A percentile compares a stretch with the other conserved stretches of the same genome.
phyloP scores from a whole-genome alignment of 2,113 vertebrate species.

The Orcinus orca region DNA sequence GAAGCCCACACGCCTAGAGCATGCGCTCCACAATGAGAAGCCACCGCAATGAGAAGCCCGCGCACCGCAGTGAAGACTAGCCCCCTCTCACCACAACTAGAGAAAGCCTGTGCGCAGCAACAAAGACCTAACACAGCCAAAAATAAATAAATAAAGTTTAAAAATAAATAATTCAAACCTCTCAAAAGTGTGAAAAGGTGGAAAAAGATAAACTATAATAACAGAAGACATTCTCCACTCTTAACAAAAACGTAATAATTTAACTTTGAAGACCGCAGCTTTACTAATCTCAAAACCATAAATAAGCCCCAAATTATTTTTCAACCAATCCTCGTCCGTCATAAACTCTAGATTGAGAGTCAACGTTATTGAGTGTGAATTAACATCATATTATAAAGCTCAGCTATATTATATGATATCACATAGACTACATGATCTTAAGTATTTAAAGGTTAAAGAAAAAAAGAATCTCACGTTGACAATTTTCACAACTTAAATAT shows the following conservation, averaged over 20 bases:
- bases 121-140: no score
- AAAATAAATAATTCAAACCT: background rate
- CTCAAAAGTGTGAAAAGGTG: background rate
- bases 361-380: background rate
- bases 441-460: background rate
- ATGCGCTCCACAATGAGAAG: no score
- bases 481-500: background rate
- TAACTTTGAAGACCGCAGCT: background rate
- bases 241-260: background rate
- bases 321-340: background rate
- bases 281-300: background rate
- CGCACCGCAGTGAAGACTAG: no score
- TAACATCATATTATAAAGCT: background rate
- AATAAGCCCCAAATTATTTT: slow-evolving; percentile 8
- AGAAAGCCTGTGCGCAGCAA: no score
- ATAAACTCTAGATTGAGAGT: background rate
- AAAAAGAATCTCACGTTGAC: background rate
- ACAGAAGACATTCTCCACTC: background rate
- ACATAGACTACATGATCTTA: background rate
- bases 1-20: no score
- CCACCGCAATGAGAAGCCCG: no score
- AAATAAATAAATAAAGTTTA: no score
- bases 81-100: no score
- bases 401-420: background rate
- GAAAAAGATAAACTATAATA: background rate